A percentile compares a stretch with the other conserved stretches of the same genome.
phyloP scores from a whole-genome alignment of 2,113 vertebrate species.

The Entomyzon cyanotis region DNA sequence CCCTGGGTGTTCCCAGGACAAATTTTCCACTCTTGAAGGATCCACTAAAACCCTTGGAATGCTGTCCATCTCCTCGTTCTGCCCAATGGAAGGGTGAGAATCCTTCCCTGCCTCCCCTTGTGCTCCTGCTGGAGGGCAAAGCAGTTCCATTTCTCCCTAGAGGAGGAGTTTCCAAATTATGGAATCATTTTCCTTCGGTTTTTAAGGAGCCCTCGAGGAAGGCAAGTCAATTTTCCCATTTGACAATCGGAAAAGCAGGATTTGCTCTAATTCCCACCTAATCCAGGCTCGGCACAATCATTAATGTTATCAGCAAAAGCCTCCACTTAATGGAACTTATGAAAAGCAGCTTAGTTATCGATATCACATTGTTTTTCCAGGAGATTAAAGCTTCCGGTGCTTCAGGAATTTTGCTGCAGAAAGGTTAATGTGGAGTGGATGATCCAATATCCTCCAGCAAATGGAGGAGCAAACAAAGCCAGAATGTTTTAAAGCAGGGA shows the following conservation, averaged over 20 bases:
- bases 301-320: conserved; percentile 9
- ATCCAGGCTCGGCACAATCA: conserved; percentile 25
- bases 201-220: background rate
- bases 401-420: conserved; percentile 11
- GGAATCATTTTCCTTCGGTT: background rate
- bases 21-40: background rate
- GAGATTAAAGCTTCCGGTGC: background rate
- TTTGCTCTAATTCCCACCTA: conserved; percentile 35
- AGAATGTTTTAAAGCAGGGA: conserved; percentile 15
- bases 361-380: background rate
- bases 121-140: background rate
- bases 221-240: background rate
- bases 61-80: too few relatives aligned
- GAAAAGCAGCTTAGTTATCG: conserved; percentile 52
- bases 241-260: background rate
- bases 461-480: conserved; percentile 14
- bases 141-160: background rate
- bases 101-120: background rate
- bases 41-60: background rate
- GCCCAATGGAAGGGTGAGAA: background rate
- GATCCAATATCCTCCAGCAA: conserved; percentile 32
- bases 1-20: rapidly evolving
- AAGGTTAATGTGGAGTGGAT: background rate
- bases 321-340: conserved; percentile 14
- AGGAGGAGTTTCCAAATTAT: background rate